Base-by-base conservation (phyloP, 2,113 vertebrate species). In the Genyomyrus donnyi region DNA sequence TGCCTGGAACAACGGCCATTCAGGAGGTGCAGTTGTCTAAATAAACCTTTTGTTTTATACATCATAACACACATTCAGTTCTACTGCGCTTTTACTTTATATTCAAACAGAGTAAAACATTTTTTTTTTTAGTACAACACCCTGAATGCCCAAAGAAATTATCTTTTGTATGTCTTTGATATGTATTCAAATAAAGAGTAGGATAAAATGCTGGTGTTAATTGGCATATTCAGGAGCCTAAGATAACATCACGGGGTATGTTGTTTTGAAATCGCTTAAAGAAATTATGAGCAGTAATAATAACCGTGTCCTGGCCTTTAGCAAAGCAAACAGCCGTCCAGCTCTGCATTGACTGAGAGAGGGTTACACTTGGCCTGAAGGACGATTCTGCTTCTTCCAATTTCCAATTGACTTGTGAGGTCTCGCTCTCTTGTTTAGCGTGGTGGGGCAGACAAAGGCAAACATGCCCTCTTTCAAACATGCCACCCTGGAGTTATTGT, bases 401-500 rank as follows among this genome's bases (percentile, higher is more conserved):
- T 35, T 35, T 87, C 85, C 49, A 53, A 6, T 66, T 91, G 92
- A 92, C 92, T 92, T 88, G 88, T 91, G 90, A 89, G 91, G 90
- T 91, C 89, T 85, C 42, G 5, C 92, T 89, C 50, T 62, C 6
- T 91, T 90, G 5, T 91, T 90, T 88, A 70, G 88, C 80, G 85
- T 49, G n/a, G 85, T 89, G 27, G 89, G 52, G 3, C 2, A 39
- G 80, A 52, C 45, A 8, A 74, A 92, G 88, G 88, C 90, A 90
- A 91, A 88, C 91, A 92, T 85, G 90, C 90, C 46, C 27, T 74
- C 52, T 90, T 91, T 93, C 90, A 90, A 90, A 2, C 92, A 74
- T 1, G n/a, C 89, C 91, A 62, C 74, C 89, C 88, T 86, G 91
- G 87, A 92, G 90, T 52, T 91, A 52, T 90, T 84, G 83, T n/a